A percentile compares a stretch with the other conserved stretches of the same genome.
Evolutionary conservation across 2,113 vertebrate genomes (phyloP).

Genomic region (Condylura cristata): DNA sequence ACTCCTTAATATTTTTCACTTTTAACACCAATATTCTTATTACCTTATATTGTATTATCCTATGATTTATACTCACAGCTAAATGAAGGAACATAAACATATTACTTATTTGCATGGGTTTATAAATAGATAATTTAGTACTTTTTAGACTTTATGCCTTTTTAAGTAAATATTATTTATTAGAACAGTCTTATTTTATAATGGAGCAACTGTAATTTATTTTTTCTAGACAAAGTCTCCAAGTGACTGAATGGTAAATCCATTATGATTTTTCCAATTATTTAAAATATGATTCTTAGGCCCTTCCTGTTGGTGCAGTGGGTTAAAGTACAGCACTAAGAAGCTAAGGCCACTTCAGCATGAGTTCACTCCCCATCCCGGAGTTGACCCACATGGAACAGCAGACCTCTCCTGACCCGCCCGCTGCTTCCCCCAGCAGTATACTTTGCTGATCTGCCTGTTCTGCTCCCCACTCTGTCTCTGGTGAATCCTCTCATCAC

Average conservation of each 20-base stretch:
- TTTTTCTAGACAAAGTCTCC: not conserved
- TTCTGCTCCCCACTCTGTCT: too few relatives aligned
- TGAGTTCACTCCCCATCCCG: too few relatives aligned
- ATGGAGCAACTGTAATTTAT: not conserved
- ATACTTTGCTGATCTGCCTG: too few relatives aligned
- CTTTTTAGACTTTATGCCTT: not conserved
- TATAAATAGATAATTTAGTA: not conserved
- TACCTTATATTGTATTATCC: not conserved
- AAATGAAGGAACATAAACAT: not conserved
- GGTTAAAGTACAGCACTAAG: too few relatives aligned
- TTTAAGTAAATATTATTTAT: not conserved
- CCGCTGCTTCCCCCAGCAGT: too few relatives aligned
- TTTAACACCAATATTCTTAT: not conserved
- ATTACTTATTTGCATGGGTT: not conserved
- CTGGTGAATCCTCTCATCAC: too few relatives aligned
- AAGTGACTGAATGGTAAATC: not conserved
- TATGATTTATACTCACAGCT: not conserved
- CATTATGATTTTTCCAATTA: conserved; percentile 1
- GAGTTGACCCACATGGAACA: too few relatives aligned
- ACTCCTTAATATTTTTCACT: not conserved
- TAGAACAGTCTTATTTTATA: not conserved
- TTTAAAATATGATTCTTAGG: not conserved
- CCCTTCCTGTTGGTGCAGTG: too few relatives aligned
- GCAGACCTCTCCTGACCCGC: too few relatives aligned
- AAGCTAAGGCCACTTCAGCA: too few relatives aligned